Base-by-base conservation (phyloP, 2,888 invertebrate species). In the Gerosis bhagava region DNA sequence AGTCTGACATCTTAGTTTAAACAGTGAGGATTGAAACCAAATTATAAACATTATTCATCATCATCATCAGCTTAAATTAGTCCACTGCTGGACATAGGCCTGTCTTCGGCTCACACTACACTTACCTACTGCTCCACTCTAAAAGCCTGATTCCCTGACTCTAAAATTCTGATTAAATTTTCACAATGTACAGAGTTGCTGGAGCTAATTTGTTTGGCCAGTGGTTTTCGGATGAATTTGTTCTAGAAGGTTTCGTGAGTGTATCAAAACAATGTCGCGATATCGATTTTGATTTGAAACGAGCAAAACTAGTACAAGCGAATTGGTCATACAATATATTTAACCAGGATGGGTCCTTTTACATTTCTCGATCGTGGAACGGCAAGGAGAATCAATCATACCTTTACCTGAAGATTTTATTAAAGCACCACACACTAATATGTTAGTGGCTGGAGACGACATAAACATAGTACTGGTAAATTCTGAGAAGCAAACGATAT, bases 181-280 rank as follows among this genome's bases (percentile, higher is more conserved):
- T 42, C 46, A 68, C 22, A 47, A 65, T 75, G 68, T 76, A 67
- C 57, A 61, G 58, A 49, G 71, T 79, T 44, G 56, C 79, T 7
- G 89, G 89, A 12, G 71, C 73, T 16, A 89, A 89, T 67, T 55
- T 87, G 57, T 86, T 84, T 58, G 76, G 77, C 2, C 89, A 89
- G 48, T 89, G 89, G 89, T 59, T 69, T 49, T 56, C 52, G 1
- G 60, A 70, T 25, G 43, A 54, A 24, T 41, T 43, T 2, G 47
- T 77, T 36, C 50, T 79, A 40, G 59, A 63, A 46, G 55, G 61
- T 41, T 83, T 83, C 58, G 55, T 60, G 43, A 29, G 28, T n/a
- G 32, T 77, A 5, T 46, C 56, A 12, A 40, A 41, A n/a, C 35
- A 29, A 19, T 47, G 40, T 17, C 34, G 6, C 32, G 44, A 55